These are phyloP conservation scores for Drosophila trichaetosa DNA, from an alignment of 2,888 invertebrate species.

Conservation along the genomic window DNA sequence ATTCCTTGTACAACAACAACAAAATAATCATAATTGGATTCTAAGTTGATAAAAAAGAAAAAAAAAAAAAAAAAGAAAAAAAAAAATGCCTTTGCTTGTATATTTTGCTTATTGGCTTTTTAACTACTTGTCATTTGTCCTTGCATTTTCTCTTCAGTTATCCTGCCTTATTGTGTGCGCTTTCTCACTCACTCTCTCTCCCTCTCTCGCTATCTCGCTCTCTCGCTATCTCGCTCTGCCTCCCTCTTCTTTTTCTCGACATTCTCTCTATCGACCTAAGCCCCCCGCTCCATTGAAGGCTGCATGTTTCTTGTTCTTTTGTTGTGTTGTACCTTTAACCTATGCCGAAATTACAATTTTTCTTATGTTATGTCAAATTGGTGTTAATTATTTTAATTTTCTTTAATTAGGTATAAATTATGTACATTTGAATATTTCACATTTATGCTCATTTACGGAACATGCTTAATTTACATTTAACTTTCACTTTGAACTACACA, in stretches of 20 bases:
- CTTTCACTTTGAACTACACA: conserved; percentile 56
- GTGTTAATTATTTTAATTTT: conserved; percentile 24
- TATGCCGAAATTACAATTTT: conserved; percentile 26
- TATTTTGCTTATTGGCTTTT: conserved; percentile 72
- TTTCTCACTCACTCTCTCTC: conserved; percentile 34
- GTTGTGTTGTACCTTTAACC: conserved; percentile 11
- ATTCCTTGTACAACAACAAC: conserved; percentile 39
- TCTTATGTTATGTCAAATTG: conserved; percentile 39
- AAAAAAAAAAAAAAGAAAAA: conserved; percentile 1
- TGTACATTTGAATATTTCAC: conserved; percentile 15
- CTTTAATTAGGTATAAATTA: conserved; percentile 4
- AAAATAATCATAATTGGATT: conserved; percentile 8
- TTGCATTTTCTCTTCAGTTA: conserved; percentile 38
- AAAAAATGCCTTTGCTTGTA: conserved; percentile 60
- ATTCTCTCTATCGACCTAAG: conserved; percentile 15
- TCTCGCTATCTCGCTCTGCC: conserved; percentile 17
- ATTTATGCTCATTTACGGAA: conserved; percentile 32
- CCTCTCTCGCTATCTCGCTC: conserved; percentile 11
- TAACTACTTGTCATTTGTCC: conserved; percentile 26
- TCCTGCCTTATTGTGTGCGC: conserved; percentile 34
- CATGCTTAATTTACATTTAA: conserved; percentile 20
- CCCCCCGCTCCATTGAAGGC: conserved; percentile 22
- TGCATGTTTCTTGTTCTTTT: conserved; percentile 50
- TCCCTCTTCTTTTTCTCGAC: conserved; percentile 10
- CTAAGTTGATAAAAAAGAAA: conserved; percentile 31